phyloP scores from a whole-genome alignment of 2,113 vertebrate species.

The Myiozetetes cayanensis region DNA sequence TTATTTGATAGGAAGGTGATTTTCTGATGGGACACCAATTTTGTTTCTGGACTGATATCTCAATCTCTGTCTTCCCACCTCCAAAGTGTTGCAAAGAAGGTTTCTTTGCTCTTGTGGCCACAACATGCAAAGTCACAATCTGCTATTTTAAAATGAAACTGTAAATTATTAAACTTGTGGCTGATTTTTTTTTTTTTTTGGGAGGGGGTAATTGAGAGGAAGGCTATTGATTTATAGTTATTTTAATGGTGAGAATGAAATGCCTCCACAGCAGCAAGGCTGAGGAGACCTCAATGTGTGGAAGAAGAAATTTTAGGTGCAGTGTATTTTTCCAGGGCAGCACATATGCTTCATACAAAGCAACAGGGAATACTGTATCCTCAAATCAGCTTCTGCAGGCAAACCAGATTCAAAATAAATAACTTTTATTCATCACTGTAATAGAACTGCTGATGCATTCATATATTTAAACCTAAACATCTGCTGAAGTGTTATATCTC shows the following conservation, averaged over 20 bases:
- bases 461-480: slow-evolving; percentile 42
- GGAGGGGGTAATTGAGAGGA: rapidly evolving
- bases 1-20: not conserved
- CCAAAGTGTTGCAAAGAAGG: not conserved
- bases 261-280: not conserved
- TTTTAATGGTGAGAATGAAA: not conserved
- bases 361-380: not conserved
- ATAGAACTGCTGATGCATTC: not conserved
- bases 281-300: not conserved
- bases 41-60: not conserved
- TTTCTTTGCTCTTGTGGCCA: not conserved
- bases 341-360: not conserved
- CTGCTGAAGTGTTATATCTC: not conserved
- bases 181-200: not conserved
- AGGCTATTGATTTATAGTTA: not conserved
- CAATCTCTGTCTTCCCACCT: not conserved
- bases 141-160: slow-evolving; percentile 14
- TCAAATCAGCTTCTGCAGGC: slow-evolving; percentile 8
- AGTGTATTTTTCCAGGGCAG: not conserved
- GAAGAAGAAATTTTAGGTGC: not conserved
- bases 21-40: slow-evolving; percentile 8
- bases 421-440: not conserved
- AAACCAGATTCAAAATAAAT: slow-evolving; percentile 21
- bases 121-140: not conserved
- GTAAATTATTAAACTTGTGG: not conserved